phyloP scores from a whole-genome alignment of 2,797 vertebrate species.

The Onychomys arenicola region DNA sequence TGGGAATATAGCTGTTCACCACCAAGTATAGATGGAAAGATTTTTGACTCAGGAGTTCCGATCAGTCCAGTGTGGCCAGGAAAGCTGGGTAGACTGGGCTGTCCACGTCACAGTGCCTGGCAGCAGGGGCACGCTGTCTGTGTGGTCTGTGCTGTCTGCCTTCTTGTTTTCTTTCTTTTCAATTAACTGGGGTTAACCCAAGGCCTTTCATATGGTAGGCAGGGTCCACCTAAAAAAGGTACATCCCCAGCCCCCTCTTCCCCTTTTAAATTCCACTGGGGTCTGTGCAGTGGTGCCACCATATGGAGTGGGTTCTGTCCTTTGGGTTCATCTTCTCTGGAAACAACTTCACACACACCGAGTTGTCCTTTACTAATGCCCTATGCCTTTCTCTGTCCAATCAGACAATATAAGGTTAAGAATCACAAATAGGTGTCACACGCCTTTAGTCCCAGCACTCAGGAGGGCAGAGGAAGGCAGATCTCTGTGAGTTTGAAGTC shows the following conservation, averaged over 20 bases:
- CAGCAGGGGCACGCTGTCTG: not conserved
- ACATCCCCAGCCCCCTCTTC: not conserved
- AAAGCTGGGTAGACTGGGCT: not conserved
- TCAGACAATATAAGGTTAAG: not conserved
- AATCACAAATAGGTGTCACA: not conserved
- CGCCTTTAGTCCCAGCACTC: too few species aligned
- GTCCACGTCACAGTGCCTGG: not conserved
- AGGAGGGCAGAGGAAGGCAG: too few species aligned
- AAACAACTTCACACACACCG: not conserved
- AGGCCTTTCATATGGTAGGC: not conserved
- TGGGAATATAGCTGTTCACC: not conserved
- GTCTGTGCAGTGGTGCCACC: not conserved
- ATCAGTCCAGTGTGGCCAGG: not conserved
- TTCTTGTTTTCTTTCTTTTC: not conserved
- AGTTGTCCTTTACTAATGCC: not conserved
- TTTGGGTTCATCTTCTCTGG: not conserved
- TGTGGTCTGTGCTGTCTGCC: not conserved
- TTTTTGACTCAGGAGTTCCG: not conserved
- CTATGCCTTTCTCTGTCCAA: not conserved
- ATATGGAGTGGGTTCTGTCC: not conserved
- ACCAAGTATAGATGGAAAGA: not conserved
- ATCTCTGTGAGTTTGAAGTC: too few species aligned
- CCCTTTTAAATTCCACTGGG: not conserved
- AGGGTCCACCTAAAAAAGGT: not conserved
- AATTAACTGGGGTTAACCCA: not conserved